Evolutionary conservation across 2,888 invertebrate species (phyloP), one percentile per base, ranked within the genome.

Genomic region (Tachina lurida): DNA sequence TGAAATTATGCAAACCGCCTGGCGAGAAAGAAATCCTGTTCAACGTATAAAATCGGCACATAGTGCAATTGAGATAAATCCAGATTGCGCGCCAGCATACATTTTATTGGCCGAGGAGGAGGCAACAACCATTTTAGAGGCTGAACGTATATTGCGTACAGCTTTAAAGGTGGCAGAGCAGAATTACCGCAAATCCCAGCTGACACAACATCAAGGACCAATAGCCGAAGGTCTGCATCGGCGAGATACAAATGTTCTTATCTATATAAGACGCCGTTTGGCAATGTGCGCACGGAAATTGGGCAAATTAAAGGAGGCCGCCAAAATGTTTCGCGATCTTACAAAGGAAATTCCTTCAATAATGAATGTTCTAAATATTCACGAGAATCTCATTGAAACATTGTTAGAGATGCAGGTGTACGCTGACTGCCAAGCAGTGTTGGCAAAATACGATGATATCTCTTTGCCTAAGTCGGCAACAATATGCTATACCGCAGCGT

Each of bases 261-360:
- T 98, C 91, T 99, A 99, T 93, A 96, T 98, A 77, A 97, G 97
- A 93, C 95, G 99, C 78, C 95, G 99, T 87, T 93, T 98, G 84
- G 99, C 98, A n/a, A 98, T 99, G 98, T 99, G 98, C 93, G 97
- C 98, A 47, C 95, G 99, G 80, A 98, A 98, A 90, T 94, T 99
- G 79, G 98, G 98, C 13, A 96, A 98, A 89, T 94, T 98, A 87
- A 97, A 98, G 93, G 99, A 99, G 93, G 98, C 98, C 0, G 96
- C 98, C 41, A 98, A 99, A 93, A 96, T 98, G 95, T 98, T 99
- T 94, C 95, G 98, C 90, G 99, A 99, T 94, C 94, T 99, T 87
- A 97, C 98, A 74, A 98, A 99, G 93, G 99, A 99, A 94, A 96
- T 97, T 88, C 98, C 98, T 89, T 98, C 98, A 13, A 97, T 98